phyloP scores from a whole-genome alignment of 2,888 invertebrate species.

The Philereme transversata region DNA sequence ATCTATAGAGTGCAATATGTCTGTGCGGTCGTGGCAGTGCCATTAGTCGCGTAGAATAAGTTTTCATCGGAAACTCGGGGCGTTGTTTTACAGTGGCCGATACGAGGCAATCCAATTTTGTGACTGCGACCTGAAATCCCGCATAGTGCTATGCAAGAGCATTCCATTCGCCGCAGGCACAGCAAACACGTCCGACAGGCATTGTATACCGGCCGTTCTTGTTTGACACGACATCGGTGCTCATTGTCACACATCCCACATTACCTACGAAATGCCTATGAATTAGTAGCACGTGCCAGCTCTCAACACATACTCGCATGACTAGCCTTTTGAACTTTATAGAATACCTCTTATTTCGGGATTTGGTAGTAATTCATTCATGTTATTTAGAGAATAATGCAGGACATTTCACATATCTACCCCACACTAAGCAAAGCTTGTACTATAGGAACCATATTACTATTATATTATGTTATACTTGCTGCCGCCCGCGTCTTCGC shows the following conservation, averaged over 20 bases:
- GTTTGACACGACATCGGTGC: slow-evolving; percentile 28
- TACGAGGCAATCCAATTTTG: slow-evolving; percentile 71
- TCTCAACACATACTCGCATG: slow-evolving; percentile 3
- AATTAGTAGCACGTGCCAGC: neutral
- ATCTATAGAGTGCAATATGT: slow-evolving; percentile 31
- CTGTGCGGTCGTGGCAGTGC: slow-evolving; percentile 32
- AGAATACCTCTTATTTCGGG: too few species aligned
- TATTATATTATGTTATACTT: too few species aligned
- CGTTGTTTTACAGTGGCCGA: slow-evolving; percentile 56
- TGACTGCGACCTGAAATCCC: slow-evolving; percentile 59
- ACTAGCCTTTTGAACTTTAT: neutral
- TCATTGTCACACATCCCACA: slow-evolving; percentile 28
- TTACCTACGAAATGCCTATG: slow-evolving; percentile 19
- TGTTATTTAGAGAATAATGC: neutral
- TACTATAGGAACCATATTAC: too few species aligned
- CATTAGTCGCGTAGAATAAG: slow-evolving; percentile 53
- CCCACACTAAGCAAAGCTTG: too few species aligned
- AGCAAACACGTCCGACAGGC: slow-evolving; percentile 24
- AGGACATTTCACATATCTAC: too few species aligned
- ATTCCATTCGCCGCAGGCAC: slow-evolving; percentile 54
- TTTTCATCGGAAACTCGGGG: slow-evolving; percentile 56
- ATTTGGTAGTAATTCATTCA: too few species aligned
- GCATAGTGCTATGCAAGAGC: slow-evolving; percentile 47
- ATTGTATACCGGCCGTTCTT: slow-evolving; percentile 26
- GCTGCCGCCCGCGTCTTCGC: too few species aligned